Conservation (phyloP, 2,113 vertebrate species). For the Barbus barbus region DNA sequence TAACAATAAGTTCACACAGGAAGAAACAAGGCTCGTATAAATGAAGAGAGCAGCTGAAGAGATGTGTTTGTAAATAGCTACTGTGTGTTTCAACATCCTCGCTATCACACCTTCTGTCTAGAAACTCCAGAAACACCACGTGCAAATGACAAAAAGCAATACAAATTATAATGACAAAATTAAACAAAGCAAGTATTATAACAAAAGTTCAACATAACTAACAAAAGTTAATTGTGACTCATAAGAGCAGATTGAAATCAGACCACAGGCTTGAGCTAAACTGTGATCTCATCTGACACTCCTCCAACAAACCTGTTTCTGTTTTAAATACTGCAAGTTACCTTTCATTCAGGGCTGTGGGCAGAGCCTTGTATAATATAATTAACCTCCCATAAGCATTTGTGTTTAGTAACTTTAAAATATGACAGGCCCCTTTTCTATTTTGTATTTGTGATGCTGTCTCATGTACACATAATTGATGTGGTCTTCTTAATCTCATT, state of each 20-base stretch:
- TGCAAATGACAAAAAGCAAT: not conserved
- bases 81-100: not conserved
- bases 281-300: not conserved
- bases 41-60: not conserved
- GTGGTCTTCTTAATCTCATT: not conserved
- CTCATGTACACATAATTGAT: not conserved
- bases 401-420: not conserved
- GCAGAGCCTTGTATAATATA: not conserved
- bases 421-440: not conserved
- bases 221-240: not conserved
- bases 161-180: not conserved
- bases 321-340: not conserved
- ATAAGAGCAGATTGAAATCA: not conserved
- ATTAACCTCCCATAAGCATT: not conserved
- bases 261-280: not conserved
- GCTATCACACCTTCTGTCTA: not conserved
- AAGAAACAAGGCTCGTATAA: not conserved
- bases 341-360: not conserved
- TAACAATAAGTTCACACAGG: not conserved
- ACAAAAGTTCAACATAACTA: not conserved
- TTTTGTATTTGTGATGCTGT: not conserved
- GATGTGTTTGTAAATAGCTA: not conserved
- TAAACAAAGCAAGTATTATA: not conserved
- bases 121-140: not conserved
- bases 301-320: constrained; percentile 9